Percentiles rank a stretch among this genome's conserved stretches.
phyloP scores from a whole-genome alignment of 2,797 vertebrate genomes.

The Sphenodon punctatus region DNA sequence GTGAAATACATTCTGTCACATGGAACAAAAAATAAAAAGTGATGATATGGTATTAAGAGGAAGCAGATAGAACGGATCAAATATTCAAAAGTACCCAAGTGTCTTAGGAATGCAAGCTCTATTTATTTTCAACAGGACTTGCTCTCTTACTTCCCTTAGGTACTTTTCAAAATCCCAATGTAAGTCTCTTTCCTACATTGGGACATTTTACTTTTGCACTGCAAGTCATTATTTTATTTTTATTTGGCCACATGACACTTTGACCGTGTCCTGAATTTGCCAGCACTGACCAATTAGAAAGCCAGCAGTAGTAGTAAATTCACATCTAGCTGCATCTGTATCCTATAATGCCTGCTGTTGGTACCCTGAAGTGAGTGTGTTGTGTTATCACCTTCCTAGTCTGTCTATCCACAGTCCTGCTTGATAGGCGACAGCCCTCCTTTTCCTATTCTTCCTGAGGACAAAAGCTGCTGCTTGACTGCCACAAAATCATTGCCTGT shows the following conservation, averaged over 20 bases:
- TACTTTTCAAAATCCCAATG: background rate
- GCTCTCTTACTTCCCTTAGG: background rate
- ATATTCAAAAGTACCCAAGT: background rate
- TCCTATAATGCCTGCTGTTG: background rate
- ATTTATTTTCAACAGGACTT: background rate
- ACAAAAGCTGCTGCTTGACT: background rate
- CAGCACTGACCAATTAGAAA: background rate
- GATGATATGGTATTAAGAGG: background rate
- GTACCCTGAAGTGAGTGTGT: background rate
- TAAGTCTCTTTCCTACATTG: background rate
- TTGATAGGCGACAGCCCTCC: no score
- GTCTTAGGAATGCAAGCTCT: background rate
- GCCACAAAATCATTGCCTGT: background rate
- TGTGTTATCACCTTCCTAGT: background rate
- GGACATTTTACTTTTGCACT: background rate
- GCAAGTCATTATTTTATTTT: background rate
- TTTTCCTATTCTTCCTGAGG: no score
- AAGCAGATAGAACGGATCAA: background rate
- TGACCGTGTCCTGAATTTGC: no score
- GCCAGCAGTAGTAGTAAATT: background rate
- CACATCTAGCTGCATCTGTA: background rate
- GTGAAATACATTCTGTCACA: conserved; percentile 17
- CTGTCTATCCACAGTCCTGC: background rate
- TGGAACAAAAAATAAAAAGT: no score
- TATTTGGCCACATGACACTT: background rate